These are phyloP conservation scores for Cynopterus brachyotis DNA, from an alignment of 2,113 vertebrate species.

Conservation along the genomic window DNA sequence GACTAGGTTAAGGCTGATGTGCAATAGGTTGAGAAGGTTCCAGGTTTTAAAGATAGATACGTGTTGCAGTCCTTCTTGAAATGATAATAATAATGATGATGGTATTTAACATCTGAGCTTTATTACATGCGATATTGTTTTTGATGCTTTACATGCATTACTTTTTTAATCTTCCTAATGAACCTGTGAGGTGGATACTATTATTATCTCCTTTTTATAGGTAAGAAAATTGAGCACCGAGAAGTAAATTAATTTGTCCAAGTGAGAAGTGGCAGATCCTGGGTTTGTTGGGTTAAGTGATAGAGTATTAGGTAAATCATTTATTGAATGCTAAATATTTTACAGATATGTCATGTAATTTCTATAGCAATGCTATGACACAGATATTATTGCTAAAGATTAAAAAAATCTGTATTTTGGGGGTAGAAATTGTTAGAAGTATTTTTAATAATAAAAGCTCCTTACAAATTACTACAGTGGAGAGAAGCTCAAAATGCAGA, in stretches of 20 bases:
- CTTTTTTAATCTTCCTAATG: neutral
- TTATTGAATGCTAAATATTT: slow-evolving; percentile 35
- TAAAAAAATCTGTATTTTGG: neutral
- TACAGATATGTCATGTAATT: neutral
- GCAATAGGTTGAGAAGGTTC: neutral
- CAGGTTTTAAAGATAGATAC: neutral
- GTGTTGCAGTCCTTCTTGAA: neutral
- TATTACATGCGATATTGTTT: neutral
- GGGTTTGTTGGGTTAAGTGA: neutral
- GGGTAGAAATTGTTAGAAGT: neutral
- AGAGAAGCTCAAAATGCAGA: neutral
- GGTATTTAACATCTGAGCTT: neutral
- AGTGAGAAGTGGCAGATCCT: neutral
- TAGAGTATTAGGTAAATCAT: neutral
- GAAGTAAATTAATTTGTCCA: neutral
- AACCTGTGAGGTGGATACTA: neutral
- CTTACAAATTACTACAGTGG: neutral
- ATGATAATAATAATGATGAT: neutral
- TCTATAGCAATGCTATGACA: neutral
- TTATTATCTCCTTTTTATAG: neutral
- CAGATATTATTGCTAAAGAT: neutral
- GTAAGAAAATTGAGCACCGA: neutral
- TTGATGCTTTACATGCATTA: neutral
- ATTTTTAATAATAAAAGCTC: neutral
- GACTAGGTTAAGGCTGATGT: neutral